phyloP scores from a whole-genome alignment of 1,140 invertebrate species.

The Diprion similis region DNA sequence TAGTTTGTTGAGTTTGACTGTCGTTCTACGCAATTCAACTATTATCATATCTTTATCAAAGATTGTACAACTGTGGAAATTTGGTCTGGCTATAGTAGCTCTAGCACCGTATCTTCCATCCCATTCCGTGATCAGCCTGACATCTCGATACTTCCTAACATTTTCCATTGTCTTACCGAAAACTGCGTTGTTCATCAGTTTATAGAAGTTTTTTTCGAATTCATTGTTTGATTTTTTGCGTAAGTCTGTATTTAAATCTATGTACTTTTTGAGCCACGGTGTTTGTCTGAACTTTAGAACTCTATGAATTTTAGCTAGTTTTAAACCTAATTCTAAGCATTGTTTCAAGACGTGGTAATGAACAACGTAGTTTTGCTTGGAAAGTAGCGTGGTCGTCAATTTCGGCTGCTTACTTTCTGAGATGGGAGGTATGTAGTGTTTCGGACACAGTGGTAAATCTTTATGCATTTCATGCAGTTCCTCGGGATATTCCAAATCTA shows the following conservation, averaged over 20 bases:
- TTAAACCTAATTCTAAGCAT: slow-evolving; percentile 40
- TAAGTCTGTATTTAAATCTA: slow-evolving; percentile 41
- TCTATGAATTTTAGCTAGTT: slow-evolving; percentile 30
- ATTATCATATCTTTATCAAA: slow-evolving; percentile 27
- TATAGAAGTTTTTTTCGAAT: slow-evolving; percentile 64
- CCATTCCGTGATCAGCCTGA: slow-evolving; percentile 30
- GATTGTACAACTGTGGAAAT: slow-evolving; percentile 37
- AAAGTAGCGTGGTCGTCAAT: slow-evolving; percentile 47
- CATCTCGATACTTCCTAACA: slow-evolving; percentile 43
- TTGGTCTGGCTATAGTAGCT: slow-evolving; percentile 35
- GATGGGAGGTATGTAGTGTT: slow-evolving; percentile 36
- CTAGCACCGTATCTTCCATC: slow-evolving; percentile 25
- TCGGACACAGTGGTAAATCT: slow-evolving; percentile 57
- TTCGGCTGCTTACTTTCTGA: slow-evolving; percentile 36
- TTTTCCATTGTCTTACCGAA: slow-evolving; percentile 64
- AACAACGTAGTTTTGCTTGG: slow-evolving; percentile 60
- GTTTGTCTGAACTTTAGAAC: slow-evolving; percentile 30
- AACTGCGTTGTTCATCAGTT: slow-evolving; percentile 60
- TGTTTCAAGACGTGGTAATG: slow-evolving; percentile 62
- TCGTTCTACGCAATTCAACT: slow-evolving; percentile 17
- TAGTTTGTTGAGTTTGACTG: slow-evolving; percentile 37
- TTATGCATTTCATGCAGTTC: slow-evolving; percentile 56
- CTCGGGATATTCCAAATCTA: background rate
- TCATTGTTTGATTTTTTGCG: slow-evolving; percentile 41
- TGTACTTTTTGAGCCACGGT: slow-evolving; percentile 38